These are phyloP conservation scores for Laticauda laticaudata DNA, from an alignment of 2,113 vertebrate genomes.

Conservation along the genomic window DNA sequence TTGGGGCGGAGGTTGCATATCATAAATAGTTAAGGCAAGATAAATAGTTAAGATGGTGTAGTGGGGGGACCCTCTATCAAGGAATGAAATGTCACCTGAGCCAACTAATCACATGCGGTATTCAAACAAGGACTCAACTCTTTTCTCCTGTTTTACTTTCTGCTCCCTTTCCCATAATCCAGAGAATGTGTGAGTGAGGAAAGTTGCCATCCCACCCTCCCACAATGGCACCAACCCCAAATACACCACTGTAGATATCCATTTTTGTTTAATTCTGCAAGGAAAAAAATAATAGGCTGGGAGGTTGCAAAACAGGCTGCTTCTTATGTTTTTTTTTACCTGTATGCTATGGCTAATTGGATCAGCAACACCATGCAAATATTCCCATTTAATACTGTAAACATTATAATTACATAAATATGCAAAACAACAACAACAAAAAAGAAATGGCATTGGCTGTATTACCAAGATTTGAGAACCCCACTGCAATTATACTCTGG, in stretches of 20 bases:
- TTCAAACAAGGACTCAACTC: not conserved
- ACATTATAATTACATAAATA: not conserved
- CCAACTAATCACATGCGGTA: not conserved
- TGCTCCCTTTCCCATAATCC: not conserved
- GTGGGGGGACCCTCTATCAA: not conserved
- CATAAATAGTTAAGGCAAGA: not conserved
- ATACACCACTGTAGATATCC: not conserved
- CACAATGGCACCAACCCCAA: not conserved
- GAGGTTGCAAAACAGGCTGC: not conserved
- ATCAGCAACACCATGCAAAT: not conserved
- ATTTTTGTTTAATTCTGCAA: not conserved
- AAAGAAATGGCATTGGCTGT: not conserved
- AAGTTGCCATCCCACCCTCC: not conserved
- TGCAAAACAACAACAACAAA: not conserved
- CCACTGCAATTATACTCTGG: not conserved
- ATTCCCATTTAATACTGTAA: not conserved
- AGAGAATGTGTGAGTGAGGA: not conserved
- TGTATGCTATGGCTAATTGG: not conserved
- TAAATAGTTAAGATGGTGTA: not conserved
- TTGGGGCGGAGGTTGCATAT: not conserved
- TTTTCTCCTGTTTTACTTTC: not conserved
- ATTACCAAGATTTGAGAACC: not conserved
- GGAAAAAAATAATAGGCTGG: not conserved
- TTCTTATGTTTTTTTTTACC: not conserved
- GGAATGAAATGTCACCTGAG: not conserved